Conservation (phyloP, 2,797 vertebrate genomes). For the Pangasius larnaudii region DNA sequence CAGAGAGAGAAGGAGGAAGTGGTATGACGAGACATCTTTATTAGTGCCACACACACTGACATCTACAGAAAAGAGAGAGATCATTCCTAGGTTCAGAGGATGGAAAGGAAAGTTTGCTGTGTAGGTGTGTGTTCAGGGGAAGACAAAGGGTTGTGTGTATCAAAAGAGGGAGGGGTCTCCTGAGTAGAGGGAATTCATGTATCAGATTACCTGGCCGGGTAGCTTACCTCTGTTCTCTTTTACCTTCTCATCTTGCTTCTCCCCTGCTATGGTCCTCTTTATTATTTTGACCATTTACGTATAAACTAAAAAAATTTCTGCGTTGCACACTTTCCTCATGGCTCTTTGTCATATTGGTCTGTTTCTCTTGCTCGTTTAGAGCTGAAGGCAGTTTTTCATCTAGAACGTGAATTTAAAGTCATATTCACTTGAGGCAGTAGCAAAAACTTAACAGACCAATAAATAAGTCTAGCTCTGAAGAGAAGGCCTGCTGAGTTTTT, state of each 20-base stretch:
- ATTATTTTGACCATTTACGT: not conserved
- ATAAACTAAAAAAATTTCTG: not conserved
- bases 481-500: not conserved
- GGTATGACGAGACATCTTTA: not conserved
- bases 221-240: not conserved
- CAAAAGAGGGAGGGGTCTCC: not conserved
- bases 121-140: not conserved
- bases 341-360: not conserved
- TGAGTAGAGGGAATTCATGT: slow-evolving; percentile 16
- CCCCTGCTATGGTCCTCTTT: not conserved
- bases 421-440: not conserved
- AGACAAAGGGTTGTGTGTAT: slow-evolving; percentile 19
- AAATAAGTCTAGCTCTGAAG: not conserved
- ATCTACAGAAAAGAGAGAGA: not conserved
- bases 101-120: not conserved
- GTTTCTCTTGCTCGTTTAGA: slow-evolving; percentile 5
- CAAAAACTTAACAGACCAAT: not conserved
- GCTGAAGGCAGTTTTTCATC: not conserved
- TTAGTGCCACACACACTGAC: not conserved
- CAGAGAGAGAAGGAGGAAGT: not conserved
- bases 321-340: not conserved
- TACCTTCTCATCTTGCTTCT: slow-evolving; percentile 20
- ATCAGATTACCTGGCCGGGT: slow-evolving; percentile 21
- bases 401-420: not conserved
- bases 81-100: not conserved